Percentiles rank a stretch among this genome's conserved stretches.
phyloP scores from a whole-genome alignment of 30 jellyfish, hydroid and myxozoan species.

The Rhopilema esculentum region DNA sequence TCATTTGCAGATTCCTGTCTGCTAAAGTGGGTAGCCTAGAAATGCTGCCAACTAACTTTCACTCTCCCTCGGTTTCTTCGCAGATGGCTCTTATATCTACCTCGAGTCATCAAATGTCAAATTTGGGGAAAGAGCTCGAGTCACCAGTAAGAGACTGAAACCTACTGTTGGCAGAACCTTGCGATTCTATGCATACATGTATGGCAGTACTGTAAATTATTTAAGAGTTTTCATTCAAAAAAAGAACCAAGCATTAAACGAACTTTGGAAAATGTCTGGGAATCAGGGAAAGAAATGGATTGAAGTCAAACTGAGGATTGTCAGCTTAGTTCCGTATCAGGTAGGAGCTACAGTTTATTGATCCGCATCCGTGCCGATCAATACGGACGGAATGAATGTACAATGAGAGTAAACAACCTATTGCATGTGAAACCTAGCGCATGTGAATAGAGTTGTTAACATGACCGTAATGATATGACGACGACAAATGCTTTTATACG shows the following conservation, averaged over 20 bases:
- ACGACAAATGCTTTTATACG: too few species aligned
- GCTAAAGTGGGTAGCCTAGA: background rate
- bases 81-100: slow-evolving; percentile 65
- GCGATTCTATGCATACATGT: slow-evolving; percentile 45
- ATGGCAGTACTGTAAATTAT: slow-evolving; percentile 51
- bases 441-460: too few species aligned
- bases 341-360: background rate
- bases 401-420: too few species aligned
- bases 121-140: slow-evolving; percentile 35
- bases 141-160: slow-evolving; percentile 32
- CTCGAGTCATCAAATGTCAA: slow-evolving; percentile 56
- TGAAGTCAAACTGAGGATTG: slow-evolving; percentile 20
- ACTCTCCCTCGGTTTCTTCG: background rate
- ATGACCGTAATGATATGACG: too few species aligned
- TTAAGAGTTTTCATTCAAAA: slow-evolving; percentile 23
- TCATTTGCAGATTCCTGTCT: background rate
- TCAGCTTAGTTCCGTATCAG: slow-evolving; percentile 55
- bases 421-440: too few species aligned
- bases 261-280: slow-evolving; percentile 53
- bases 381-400: background rate
- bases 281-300: slow-evolving; percentile 60
- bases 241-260: slow-evolving; percentile 22
- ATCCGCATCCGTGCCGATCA: background rate
- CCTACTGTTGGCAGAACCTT: slow-evolving; percentile 47
- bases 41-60: background rate